Conservation (phyloP, 2,888 invertebrate species). For the Tiliacea citrago region DNA sequence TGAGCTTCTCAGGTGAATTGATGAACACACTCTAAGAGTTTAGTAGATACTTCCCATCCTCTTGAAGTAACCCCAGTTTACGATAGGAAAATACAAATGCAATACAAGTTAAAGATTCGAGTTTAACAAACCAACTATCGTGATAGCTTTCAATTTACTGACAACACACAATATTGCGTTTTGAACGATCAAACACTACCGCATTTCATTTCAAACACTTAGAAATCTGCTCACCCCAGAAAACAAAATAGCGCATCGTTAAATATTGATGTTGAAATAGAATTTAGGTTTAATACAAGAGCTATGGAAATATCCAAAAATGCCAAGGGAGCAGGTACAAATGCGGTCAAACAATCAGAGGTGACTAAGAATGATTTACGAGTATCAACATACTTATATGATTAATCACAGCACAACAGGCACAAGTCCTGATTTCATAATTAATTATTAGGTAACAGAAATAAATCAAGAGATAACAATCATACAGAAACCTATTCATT, state of each 20-base stretch:
- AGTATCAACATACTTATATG: not conserved
- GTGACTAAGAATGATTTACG: not conserved
- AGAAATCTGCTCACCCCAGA: constrained; percentile 50
- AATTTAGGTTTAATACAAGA: not conserved
- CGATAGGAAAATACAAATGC: not conserved
- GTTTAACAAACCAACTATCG: constrained; percentile 24
- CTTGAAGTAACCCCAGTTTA: not conserved
- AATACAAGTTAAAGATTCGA: not conserved
- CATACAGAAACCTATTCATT: constrained; percentile 6
- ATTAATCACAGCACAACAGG: not conserved
- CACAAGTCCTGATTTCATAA: not conserved
- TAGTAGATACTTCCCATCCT: not conserved
- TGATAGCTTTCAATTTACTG: constrained; percentile 39
- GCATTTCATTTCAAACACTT: constrained; percentile 36
- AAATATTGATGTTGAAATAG: constrained; percentile 33
- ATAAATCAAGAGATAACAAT: not conserved
- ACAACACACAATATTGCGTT: constrained; percentile 36
- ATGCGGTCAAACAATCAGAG: not conserved
- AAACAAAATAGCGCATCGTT: constrained; percentile 41
- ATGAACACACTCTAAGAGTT: not conserved
- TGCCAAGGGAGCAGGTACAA: no score
- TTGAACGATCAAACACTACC: constrained; percentile 38
- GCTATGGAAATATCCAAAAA: not conserved
- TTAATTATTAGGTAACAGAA: not conserved
- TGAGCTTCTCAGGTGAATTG: not conserved